Evolutionary conservation across 2,888 invertebrate genomes (phyloP).

Genomic region (Malthinus flaveolus): DNA sequence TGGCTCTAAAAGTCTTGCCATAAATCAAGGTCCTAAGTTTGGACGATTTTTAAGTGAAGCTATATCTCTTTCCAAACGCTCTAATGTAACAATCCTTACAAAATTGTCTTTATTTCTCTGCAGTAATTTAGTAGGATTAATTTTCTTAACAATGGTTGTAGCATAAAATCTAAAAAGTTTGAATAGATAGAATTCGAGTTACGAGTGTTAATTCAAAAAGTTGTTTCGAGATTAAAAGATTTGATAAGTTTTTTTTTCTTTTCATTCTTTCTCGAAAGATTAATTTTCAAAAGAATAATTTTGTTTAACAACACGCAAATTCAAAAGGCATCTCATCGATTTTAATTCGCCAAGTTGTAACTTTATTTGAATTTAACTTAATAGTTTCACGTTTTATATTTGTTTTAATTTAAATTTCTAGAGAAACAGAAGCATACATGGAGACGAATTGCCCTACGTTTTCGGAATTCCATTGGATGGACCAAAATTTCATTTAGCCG

Average conservation of each 20-base stretch:
- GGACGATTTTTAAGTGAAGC: slow-evolving; percentile 7
- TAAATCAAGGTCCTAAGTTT: slow-evolving; percentile 7
- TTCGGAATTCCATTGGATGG: slow-evolving; percentile 80
- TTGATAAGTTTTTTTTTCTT: too few relatives aligned
- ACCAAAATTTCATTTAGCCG: slow-evolving; percentile 68
- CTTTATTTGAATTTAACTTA: too few relatives aligned
- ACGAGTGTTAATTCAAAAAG: too few relatives aligned
- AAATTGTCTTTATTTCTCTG: slow-evolving; percentile 8
- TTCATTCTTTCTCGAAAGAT: too few relatives aligned
- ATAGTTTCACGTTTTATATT: not conserved
- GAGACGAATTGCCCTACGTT: slow-evolving; percentile 86
- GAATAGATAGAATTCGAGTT: too few relatives aligned
- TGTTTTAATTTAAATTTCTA: slow-evolving; percentile 45
- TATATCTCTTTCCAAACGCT: slow-evolving; percentile 4
- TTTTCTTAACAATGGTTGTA: not conserved
- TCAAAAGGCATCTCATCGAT: too few relatives aligned
- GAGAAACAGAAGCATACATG: slow-evolving; percentile 77
- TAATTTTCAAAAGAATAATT: too few relatives aligned
- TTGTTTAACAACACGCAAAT: too few relatives aligned
- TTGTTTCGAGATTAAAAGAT: too few relatives aligned
- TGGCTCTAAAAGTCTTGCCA: slow-evolving; percentile 4
- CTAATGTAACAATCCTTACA: slow-evolving; percentile 4
- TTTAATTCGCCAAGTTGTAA: too few relatives aligned
- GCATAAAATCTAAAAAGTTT: not conserved
- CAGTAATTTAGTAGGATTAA: slow-evolving; percentile 4